Evolutionary conservation across 1,140 invertebrate genomes (phyloP).

Genomic region (Trichonephila clavipes): DNA sequence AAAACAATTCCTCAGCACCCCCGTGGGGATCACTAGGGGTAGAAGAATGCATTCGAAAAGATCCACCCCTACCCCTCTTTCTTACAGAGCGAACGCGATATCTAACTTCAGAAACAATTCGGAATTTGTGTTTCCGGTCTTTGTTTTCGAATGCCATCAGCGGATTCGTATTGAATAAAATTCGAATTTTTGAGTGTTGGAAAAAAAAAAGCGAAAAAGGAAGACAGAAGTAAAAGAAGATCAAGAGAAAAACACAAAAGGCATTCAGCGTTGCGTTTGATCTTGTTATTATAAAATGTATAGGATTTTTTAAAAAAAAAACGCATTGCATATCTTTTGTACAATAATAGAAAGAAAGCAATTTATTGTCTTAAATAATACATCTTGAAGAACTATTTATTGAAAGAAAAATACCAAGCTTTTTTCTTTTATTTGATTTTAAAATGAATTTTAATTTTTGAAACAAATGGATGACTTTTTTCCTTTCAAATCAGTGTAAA

Average conservation of each 20-base stretch:
- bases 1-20: slow-evolving; percentile 66
- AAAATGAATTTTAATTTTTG: too few relatives aligned
- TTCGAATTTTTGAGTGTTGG: not conserved
- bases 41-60: slow-evolving; percentile 62
- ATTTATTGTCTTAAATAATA: too few relatives aligned
- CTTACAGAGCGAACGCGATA: not conserved
- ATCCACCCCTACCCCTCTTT: not conserved
- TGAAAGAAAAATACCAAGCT: too few relatives aligned
- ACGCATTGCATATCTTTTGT: too few relatives aligned
- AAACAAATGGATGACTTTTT: too few relatives aligned
- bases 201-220: not conserved
- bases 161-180: slow-evolving; percentile 21
- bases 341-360: too few relatives aligned
- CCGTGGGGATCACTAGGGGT: slow-evolving; percentile 42
- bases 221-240: not conserved
- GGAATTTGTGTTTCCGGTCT: slow-evolving; percentile 31
- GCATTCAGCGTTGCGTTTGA: not conserved
- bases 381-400: too few relatives aligned
- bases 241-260: not conserved
- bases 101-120: not conserved
- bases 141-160: slow-evolving; percentile 51
- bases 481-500: too few relatives aligned
- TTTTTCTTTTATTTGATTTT: too few relatives aligned
- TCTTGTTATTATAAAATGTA: not conserved
- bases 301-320: not conserved